Evolutionary conservation across 1,140 invertebrate species (phyloP), one percentile per base, ranked within the genome.

Genomic region (Sitophilus oryzae): DNA sequence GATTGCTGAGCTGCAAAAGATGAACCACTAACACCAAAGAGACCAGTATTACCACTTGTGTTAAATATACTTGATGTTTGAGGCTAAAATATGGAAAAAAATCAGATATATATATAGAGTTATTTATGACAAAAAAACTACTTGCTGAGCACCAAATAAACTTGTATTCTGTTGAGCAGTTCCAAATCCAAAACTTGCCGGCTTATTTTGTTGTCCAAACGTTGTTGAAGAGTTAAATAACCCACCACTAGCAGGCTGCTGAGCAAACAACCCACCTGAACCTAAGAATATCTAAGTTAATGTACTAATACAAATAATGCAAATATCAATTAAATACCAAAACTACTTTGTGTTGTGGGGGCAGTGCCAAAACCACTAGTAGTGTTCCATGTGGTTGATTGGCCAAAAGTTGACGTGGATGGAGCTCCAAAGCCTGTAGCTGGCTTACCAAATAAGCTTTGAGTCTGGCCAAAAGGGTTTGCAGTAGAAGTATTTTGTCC

Each of bases 151-250:
- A 6, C 63, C 66, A 56, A 71, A 71, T 51, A 64, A 58, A 25
- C 52, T 61, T 11, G 46, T 40, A 25, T 37, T 52, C 8, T 49
- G 49, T 35, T 53, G 56, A 21, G 55, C 69, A 36, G 77, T 67
- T 15, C 76, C 73, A 65, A 82, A 83, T 36, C 75, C 75, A 64
- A 82, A 80, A 8, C 74, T 75, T 20, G 75, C 60, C 5, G 80
- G 73, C 60, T 81, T 83, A 42, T 74, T 77, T 11, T 75, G 68
- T 60, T 82, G 80, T 4, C 82, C 82, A 70, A 85, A 86, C 0
- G 81, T 74, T 1, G 77, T 72, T 0, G 73, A 65, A 0, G 75
- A 71, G 3, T 77, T 79, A 69, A 83, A 83, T 3, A 82, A 60
- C 0, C 76, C 73, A 61, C 71, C 74, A 9, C 69, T 68, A 41